Evolutionary conservation across 2,888 invertebrate genomes (phyloP), one percentile per base, ranked within the genome.

Genomic region (Microplitis deprimator): DNA sequence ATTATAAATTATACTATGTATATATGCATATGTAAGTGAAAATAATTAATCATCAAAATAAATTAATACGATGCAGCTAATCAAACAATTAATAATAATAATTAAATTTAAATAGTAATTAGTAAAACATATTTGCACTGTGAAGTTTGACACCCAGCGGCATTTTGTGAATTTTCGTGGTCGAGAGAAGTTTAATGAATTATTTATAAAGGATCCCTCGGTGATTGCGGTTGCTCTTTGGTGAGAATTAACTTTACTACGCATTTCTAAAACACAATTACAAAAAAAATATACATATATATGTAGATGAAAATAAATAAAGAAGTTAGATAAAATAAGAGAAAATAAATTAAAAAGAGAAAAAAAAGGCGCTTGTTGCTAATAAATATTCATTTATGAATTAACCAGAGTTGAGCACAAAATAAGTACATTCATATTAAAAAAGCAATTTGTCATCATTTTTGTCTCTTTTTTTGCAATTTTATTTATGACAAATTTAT

Each of bases 151-250:
- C 65, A 64, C 62, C 16, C 10, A 39, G 39, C n/a, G 65, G 41
- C 50, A 65, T 50, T 16, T 20, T 59, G 59, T 70, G 62, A 60
- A 50, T 62, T 20, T 77, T 61, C 50, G 61, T 65, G 50, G 69
- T 68, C 67, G 17, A 77, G 65, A 41, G 38, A 59, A 69, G 68
- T 6, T 17, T 40, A 76, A 72, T 69, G 78, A 73, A 74, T 80
- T 81, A 79, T 79, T 80, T 75, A 73, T 73, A 75, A 68, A 76
- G 41, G 13, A 39, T 16, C 16, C 41, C 39, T n/a, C 64, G 20
- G 74, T 77, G 73, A 73, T 77, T 77, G 73, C 39, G 69, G 59
- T 74, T 64, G 29, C 65, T 59, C 70, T 50, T 77, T 60, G 73
- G 70, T 77, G 70, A 73, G 73, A 41, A 64, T 7, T 13, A 50